Evolutionary conservation across 2,888 invertebrate species (phyloP), one percentile per base, ranked within the genome.

Genomic region (Chirona hameri): DNA sequence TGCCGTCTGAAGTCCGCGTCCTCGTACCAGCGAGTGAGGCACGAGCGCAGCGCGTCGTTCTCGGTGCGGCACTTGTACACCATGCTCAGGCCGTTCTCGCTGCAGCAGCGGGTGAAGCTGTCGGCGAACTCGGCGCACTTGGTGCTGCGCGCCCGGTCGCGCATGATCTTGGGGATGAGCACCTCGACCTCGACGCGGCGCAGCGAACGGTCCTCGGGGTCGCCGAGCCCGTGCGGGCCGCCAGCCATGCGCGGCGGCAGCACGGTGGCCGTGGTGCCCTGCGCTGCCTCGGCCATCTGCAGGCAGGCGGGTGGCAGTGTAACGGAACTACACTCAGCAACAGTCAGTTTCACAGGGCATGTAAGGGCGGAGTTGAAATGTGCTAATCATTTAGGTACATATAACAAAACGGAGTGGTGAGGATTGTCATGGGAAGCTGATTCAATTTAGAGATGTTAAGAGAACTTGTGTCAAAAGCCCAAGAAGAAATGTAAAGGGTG

Each of bases 121-220:
- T 90, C 88, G 0, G 95, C 94, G 89, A 93, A 93, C 85, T 91
- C 88, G 0, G 87, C 84, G 88, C 98, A 98, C 88, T 96, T 95
- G 86, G 94, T 93, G 24, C 87, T 87, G 87, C 92, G 94, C 0
- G 96, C 94, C 86, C 92, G 92, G 46, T 95, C 94, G 85, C 97
- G 91, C 90, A 98, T 93, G 86, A 94, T 91, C 88, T 96, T 94
- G 0, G 97, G 95, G 87, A 99, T 94, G 85, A 97, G 87, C 29
- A 98, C 93, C 87, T 97, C 95, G 31, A 89, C 89, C 89, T 99
- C 99, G 4, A 98, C 95, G 90, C 92, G 95, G 86, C 98, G 91
- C 82, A 99, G 88, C n/a, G 90, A 89, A 86, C 87, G 91, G 88
- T 98, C 97, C 85, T 94, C 90, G 1, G 97, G 97, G 89, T 97